These are phyloP conservation scores for Todiramphus saurophagus DNA, from an alignment of 2,113 vertebrate species.

Conservation along the genomic window DNA sequence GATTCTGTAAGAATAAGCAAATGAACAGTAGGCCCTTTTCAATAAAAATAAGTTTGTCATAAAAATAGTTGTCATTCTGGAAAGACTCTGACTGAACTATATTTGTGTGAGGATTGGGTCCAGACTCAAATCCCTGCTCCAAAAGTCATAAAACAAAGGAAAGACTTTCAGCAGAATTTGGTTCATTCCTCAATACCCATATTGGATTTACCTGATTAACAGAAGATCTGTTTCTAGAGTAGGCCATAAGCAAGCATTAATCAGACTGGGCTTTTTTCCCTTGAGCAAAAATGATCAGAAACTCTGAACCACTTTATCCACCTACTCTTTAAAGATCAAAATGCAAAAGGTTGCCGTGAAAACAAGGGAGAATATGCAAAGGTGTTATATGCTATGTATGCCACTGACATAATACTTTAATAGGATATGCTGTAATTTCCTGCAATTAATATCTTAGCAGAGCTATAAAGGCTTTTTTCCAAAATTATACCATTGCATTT, in stretches of 20 bases:
- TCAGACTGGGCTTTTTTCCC: neutral
- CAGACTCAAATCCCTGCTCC: neutral
- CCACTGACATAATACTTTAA: slow-evolving; percentile 77
- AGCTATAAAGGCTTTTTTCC: slow-evolving; percentile 67
- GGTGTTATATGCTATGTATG: slow-evolving; percentile 69
- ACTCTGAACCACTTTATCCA: slow-evolving; percentile 52
- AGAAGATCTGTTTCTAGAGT: neutral
- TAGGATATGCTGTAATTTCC: slow-evolving; percentile 82
- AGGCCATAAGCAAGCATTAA: neutral
- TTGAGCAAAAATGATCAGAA: slow-evolving; percentile 20
- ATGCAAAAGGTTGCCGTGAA: slow-evolving; percentile 43
- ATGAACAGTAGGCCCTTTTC: neutral
- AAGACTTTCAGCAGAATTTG: neutral
- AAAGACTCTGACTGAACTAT: neutral
- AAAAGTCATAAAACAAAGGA: neutral
- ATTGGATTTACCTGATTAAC: neutral
- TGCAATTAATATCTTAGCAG: slow-evolving; percentile 78
- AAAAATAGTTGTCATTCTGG: neutral
- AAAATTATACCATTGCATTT: slow-evolving; percentile 75
- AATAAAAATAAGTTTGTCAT: neutral
- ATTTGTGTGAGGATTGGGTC: neutral
- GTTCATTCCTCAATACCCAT: neutral
- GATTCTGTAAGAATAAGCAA: neutral
- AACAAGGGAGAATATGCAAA: slow-evolving; percentile 71
- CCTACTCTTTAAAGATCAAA: slow-evolving; percentile 58